Percentiles rank a stretch among this genome's conserved stretches.
Evolutionary conservation across 1,140 invertebrate species (phyloP).

Genomic region (Coelopa frigida): DNA sequence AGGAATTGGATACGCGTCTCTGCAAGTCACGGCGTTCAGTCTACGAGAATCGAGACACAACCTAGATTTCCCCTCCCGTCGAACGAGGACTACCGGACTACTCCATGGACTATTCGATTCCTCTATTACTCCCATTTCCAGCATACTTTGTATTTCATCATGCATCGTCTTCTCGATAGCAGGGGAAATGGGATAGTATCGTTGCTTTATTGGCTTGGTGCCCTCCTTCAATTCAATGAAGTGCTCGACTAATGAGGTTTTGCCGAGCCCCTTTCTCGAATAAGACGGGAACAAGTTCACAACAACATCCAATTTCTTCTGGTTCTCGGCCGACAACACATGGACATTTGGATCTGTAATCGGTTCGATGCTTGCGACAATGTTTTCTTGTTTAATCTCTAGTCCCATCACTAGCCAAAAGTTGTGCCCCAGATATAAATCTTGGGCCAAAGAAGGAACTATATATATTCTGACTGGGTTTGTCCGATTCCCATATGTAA

Average conservation of each 20-base stretch:
- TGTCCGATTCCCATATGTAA: not conserved
- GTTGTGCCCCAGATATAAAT: constrained; percentile 1
- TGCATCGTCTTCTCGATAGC: too few relatives aligned
- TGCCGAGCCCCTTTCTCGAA: not conserved
- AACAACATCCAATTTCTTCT: not conserved
- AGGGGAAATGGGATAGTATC: too few relatives aligned
- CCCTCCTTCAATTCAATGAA: not conserved
- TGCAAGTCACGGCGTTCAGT: constrained; percentile 37
- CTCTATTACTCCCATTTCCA: too few relatives aligned
- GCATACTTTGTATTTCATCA: too few relatives aligned
- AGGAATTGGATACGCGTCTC: constrained; percentile 26
- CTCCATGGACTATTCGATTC: constrained; percentile 12
- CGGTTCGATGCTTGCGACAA: not conserved
- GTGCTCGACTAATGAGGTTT: not conserved
- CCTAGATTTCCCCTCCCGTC: constrained; percentile 14
- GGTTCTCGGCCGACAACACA: not conserved
- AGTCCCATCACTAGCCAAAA: constrained; percentile 1
- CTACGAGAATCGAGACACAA: constrained; percentile 40
- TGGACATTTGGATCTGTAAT: too few relatives aligned
- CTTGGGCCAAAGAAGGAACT: not conserved
- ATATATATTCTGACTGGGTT: not conserved
- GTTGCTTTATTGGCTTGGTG: not conserved
- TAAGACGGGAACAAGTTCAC: not conserved
- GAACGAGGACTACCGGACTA: constrained; percentile 4
- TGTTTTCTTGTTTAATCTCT: not conserved